Evolutionary conservation across 2,797 vertebrate genomes (phyloP).

Genomic region (Scolopax rusticola): DNA sequence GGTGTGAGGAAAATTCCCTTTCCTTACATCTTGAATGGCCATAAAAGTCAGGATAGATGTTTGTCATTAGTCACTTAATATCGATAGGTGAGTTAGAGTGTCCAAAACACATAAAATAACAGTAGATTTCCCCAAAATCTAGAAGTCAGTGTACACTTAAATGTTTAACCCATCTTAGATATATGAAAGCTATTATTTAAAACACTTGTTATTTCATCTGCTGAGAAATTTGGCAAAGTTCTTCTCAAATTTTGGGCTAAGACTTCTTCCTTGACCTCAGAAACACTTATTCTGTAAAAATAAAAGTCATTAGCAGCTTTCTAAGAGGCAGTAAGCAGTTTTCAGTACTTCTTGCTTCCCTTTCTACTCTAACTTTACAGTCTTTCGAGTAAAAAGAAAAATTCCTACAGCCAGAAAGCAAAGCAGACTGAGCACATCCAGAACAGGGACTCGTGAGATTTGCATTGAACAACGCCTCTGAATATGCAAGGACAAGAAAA

Average conservation of each 20-base stretch:
- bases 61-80: background rate
- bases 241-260: background rate
- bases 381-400: background rate
- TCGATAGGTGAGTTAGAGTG: background rate
- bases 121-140: background rate
- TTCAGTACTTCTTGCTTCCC: background rate
- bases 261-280: background rate
- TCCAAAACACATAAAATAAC: background rate
- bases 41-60: background rate
- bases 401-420: background rate
- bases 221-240: background rate
- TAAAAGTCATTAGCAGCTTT: background rate
- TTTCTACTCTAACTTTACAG: background rate
- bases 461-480: fast-evolving
- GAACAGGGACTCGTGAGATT: background rate
- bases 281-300: background rate
- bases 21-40: background rate
- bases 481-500: background rate
- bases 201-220: background rate
- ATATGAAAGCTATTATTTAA: background rate
- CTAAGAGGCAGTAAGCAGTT: background rate
- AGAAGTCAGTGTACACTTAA: background rate
- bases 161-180: background rate
- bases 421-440: background rate
- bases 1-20: background rate